Conservation (phyloP, 2,113 vertebrate genomes). For the Neopipo cinnamomea region DNA sequence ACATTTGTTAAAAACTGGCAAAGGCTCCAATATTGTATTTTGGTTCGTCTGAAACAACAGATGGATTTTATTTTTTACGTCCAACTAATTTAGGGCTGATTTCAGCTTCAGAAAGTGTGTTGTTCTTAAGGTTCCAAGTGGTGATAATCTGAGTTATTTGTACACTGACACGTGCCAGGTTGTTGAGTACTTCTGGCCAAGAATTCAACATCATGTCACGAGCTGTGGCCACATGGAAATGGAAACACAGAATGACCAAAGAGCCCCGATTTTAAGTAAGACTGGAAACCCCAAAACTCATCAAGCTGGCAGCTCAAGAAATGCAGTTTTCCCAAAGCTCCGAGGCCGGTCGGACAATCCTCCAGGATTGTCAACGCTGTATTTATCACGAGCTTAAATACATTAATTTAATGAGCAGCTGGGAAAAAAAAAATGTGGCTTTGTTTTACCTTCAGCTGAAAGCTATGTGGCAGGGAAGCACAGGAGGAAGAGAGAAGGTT, state of each 20-base stretch:
- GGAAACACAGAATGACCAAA: neutral
- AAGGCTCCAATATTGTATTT: neutral
- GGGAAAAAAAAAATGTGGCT: neutral
- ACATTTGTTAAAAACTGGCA: neutral
- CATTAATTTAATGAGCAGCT: neutral
- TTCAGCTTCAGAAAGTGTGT: neutral
- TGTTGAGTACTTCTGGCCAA: neutral
- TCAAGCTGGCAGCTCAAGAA: neutral
- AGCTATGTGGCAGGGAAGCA: neutral
- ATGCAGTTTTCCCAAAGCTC: neutral
- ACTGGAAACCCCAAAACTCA: neutral
- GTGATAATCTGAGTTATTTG: neutral
- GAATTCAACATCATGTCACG: rapidly evolving
- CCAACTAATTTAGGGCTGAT: neutral
- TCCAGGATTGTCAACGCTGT: neutral
- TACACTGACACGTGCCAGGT: neutral
- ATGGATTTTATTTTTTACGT: neutral
- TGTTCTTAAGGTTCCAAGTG: neutral
- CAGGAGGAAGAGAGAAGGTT: neutral
- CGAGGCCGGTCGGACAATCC: neutral
- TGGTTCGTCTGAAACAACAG: constrained; percentile 1
- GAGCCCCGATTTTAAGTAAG: neutral
- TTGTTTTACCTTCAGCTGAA: neutral
- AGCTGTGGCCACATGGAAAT: rapidly evolving
- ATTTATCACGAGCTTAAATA: neutral